These are phyloP conservation scores for Pogonophryne albipinna DNA, from an alignment of 2,797 vertebrate species.

Conservation along the genomic window DNA sequence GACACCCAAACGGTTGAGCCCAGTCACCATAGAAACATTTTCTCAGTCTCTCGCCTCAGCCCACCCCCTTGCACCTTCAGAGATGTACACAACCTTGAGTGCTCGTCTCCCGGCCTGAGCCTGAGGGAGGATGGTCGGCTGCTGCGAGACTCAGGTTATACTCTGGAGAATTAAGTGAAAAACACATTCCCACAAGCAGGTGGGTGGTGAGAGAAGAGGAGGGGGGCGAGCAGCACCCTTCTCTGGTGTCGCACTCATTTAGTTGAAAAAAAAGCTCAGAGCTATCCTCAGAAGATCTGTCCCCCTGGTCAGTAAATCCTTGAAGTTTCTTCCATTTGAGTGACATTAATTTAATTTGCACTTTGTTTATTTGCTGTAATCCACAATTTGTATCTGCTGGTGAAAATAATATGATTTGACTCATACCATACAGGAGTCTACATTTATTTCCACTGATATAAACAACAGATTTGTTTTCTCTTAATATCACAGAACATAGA, in stretches of 20 bases:
- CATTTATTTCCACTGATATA: not conserved
- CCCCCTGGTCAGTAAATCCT: not conserved
- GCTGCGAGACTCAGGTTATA: constrained; percentile 50
- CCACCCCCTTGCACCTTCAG: constrained; percentile 70
- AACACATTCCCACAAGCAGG: constrained; percentile 49
- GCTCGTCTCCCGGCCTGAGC: constrained; percentile 62
- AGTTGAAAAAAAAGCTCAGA: constrained; percentile 5
- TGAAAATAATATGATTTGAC: constrained; percentile 1
- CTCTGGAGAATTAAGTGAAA: constrained; percentile 50
- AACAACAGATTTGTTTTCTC: not conserved
- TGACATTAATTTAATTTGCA: not conserved
- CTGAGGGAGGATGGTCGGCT: constrained; percentile 57
- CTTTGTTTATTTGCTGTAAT: not conserved
- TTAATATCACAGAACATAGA: not conserved
- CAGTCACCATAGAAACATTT: constrained; percentile 81
- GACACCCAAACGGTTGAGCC: constrained; percentile 48
- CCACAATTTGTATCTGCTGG: not conserved
- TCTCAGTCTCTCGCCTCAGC: constrained; percentile 69
- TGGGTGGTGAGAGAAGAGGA: constrained; percentile 27
- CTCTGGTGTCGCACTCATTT: constrained; percentile 7
- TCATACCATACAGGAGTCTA: not conserved
- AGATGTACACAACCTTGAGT: constrained; percentile 64
- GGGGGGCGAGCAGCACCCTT: not conserved
- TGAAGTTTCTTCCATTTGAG: not conserved
- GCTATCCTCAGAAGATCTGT: constrained; percentile 22